phyloP scores from a whole-genome alignment of 2,113 vertebrate genomes.

The Myodes glareolus region DNA sequence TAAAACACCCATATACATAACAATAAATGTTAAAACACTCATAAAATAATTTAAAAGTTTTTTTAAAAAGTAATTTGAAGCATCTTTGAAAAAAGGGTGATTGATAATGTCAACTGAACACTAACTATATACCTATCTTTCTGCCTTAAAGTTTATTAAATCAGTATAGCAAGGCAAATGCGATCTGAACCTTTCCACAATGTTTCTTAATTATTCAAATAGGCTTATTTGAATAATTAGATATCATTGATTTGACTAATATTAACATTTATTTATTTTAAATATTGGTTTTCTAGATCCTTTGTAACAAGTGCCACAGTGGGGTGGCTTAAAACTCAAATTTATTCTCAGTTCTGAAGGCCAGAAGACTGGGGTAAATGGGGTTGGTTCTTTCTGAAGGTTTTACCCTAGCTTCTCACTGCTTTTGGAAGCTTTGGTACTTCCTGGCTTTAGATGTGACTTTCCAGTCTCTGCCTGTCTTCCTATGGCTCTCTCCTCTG shows the following conservation, averaged over 20 bases:
- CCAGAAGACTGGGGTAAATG: not conserved
- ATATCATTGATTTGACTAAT: not conserved
- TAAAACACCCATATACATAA: not conserved
- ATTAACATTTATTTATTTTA: not conserved
- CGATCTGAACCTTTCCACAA: not conserved
- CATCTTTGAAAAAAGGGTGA: slow-evolving; percentile 17
- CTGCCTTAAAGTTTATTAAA: slow-evolving; percentile 18
- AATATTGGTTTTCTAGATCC: not conserved
- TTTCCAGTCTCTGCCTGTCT: not conserved
- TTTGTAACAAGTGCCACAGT: not conserved
- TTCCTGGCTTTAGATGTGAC: not conserved
- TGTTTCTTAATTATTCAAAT: not conserved
- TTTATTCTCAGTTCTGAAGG: not conserved
- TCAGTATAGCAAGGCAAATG: slow-evolving; percentile 35
- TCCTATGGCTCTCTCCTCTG: not conserved
- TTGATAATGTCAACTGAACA: slow-evolving; percentile 41
- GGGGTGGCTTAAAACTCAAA: not conserved
- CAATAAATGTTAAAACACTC: not conserved
- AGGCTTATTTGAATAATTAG: slow-evolving; percentile 45
- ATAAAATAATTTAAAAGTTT: not conserved
- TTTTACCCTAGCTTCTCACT: not conserved
- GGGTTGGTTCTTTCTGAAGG: not conserved
- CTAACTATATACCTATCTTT: not conserved
- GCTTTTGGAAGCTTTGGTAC: not conserved
- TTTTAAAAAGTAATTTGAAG: slow-evolving; percentile 1